phyloP scores from a whole-genome alignment of 2,113 vertebrate species.

The Dolichallabes microphthalmus region DNA sequence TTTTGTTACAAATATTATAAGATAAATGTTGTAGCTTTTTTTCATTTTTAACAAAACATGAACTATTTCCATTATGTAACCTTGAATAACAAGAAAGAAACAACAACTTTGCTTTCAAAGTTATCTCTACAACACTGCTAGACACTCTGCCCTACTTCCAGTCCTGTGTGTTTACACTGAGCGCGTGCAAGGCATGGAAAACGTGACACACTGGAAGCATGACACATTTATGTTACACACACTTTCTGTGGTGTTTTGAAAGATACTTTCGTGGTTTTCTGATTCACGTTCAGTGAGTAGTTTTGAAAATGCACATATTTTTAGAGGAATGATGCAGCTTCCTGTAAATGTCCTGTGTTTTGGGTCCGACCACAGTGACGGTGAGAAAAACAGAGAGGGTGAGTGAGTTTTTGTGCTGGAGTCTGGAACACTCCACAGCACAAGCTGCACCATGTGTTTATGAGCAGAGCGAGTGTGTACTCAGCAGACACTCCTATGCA shows the following conservation, averaged over 20 bases:
- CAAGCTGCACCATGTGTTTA: constrained; percentile 7
- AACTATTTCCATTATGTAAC: neutral
- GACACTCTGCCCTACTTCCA: neutral
- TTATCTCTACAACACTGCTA: neutral
- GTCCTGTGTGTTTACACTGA: constrained; percentile 9
- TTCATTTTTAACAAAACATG: neutral
- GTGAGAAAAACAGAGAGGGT: neutral
- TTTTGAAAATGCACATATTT: constrained; percentile 7
- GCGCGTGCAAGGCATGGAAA: neutral
- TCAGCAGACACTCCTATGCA: constrained; percentile 21
- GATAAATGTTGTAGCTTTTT: neutral
- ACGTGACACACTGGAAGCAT: neutral
- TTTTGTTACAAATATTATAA: neutral
- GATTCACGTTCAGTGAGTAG: neutral
- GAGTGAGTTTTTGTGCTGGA: constrained; percentile 14
- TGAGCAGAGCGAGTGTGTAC: constrained; percentile 22
- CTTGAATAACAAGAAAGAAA: neutral
- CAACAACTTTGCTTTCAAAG: neutral
- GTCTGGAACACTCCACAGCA: constrained; percentile 37
- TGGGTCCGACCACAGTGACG: neutral
- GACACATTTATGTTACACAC: neutral
- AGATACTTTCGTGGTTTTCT: neutral
- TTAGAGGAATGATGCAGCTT: constrained; percentile 29
- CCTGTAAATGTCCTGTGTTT: constrained; percentile 26
- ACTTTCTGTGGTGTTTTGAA: constrained; percentile 11